Base-by-base conservation (phyloP, 92 coral and sea anemone species). In the Ricordea florida region DNA sequence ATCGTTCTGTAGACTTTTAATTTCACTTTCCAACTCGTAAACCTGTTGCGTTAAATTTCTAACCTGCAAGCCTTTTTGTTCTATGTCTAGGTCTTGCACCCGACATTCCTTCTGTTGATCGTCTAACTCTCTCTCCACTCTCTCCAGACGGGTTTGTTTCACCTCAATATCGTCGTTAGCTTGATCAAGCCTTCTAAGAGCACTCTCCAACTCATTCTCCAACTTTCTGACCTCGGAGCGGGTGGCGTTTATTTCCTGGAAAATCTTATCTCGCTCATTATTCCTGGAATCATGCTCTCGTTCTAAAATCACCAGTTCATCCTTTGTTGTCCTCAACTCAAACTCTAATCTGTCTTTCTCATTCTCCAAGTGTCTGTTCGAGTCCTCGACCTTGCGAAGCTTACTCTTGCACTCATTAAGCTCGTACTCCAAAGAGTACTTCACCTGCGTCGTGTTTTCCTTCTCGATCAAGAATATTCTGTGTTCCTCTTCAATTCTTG, bases 301-400 rank as follows among this genome's bases (percentile, higher is more conserved):
- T 46, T 89, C 94, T 7, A 83, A 57, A 10, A 64, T 72, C 35
- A 60, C 65, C 41, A 88, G 60, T 53, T 83, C 57, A 28, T 91
- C 97, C 30, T 78, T 82, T 27, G 68, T 80, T 10, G 71, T 61
- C 36, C 46, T 91, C 0, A 91, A 35, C 49, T 91, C 90, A 6
- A 36, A 48, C 44, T 87, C 97, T 38, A 88, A 77, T 16, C 69
- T 66, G 3, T 81, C 84, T 56, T 87, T 90, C 44, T 86, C 92
- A 14, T 74, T 70, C 15, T 45, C 71, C 24, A 45, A 38, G 47
- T 17, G 45, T 32, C 27, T 68, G 43, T 56, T 57, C 8, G 69
- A 57, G 16, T 68, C 78, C 58, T 81, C 91, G 38, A 36, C 51
- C 46, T 38, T 69, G 13, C 48, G 76, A n/a, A 79, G 16, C 41